Percentiles rank a stretch among this genome's conserved stretches.
Evolutionary conservation across 2,797 vertebrate species (phyloP).

Genomic region (Diplodus sargus): DNA sequence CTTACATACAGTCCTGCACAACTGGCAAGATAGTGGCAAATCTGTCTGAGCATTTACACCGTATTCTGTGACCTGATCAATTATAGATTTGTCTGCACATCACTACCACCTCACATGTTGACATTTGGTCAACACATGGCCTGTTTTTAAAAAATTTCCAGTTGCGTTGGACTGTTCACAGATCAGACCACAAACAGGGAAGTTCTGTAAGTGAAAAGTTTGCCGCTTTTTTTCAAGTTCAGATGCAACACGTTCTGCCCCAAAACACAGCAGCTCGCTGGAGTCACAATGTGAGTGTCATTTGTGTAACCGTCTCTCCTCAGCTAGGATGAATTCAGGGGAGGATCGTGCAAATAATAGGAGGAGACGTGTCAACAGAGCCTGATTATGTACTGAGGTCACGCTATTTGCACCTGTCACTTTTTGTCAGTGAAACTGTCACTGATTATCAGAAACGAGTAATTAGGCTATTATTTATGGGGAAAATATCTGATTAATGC

Average conservation of each 20-base stretch:
- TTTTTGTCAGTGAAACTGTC: neutral
- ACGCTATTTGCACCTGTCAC: neutral
- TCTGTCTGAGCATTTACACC: too few species aligned
- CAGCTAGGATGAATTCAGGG: neutral
- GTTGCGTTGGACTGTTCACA: too few species aligned
- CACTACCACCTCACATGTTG: too few species aligned
- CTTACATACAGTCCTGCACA: neutral
- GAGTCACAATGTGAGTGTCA: neutral
- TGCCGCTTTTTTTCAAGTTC: too few species aligned
- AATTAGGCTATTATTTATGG: neutral
- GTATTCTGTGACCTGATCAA: too few species aligned
- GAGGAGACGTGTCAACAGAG: conserved; percentile 3
- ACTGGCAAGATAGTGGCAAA: neutral
- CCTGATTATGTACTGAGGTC: neutral
- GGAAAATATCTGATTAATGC: neutral
- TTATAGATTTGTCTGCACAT: too few species aligned
- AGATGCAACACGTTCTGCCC: neutral
- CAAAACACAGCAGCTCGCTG: too few species aligned
- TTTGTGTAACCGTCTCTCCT: neutral
- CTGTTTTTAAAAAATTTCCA: too few species aligned
- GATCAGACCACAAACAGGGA: too few species aligned
- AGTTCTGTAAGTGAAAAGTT: neutral
- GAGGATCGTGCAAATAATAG: neutral
- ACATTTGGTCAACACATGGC: too few species aligned
- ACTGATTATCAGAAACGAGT: neutral